These are phyloP conservation scores for Pristis pectinata DNA, from an alignment of 2,797 vertebrate species.

Conservation along the genomic window DNA sequence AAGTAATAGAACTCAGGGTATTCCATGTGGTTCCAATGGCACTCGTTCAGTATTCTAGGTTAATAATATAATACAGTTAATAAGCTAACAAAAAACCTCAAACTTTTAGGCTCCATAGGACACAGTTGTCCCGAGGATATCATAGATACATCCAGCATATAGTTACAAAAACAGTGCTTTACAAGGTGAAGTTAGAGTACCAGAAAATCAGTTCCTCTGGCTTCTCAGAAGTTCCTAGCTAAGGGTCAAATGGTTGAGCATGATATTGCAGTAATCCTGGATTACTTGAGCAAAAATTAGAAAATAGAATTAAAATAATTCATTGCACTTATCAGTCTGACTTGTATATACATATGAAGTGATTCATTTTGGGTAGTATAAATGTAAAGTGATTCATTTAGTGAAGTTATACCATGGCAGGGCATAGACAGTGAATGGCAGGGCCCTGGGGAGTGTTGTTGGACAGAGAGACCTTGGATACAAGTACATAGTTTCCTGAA, in stretches of 20 bases:
- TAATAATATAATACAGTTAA: neutral
- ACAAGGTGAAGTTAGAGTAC: neutral
- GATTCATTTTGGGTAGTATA: too few relatives aligned
- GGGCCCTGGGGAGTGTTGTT: too few relatives aligned
- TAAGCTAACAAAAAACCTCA: neutral
- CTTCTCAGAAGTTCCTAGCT: neutral
- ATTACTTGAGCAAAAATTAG: neutral
- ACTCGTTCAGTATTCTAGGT: neutral
- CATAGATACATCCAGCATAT: neutral
- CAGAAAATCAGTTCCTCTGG: neutral
- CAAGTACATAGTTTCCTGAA: too few relatives aligned
- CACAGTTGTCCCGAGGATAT: neutral
- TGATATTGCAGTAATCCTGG: neutral
- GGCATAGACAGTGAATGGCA: too few relatives aligned
- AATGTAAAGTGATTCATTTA: too few relatives aligned
- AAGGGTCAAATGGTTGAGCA: neutral
- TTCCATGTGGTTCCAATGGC: neutral
- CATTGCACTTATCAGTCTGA: neutral
- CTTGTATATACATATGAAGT: too few relatives aligned
- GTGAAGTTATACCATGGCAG: too few relatives aligned
- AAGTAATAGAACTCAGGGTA: neutral
- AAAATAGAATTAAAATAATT: neutral
- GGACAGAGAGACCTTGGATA: too few relatives aligned
- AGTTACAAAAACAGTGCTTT: neutral
- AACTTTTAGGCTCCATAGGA: neutral